phyloP scores from a whole-genome alignment of 2,888 invertebrate species.

The Dasysyrphus tricinctus region DNA sequence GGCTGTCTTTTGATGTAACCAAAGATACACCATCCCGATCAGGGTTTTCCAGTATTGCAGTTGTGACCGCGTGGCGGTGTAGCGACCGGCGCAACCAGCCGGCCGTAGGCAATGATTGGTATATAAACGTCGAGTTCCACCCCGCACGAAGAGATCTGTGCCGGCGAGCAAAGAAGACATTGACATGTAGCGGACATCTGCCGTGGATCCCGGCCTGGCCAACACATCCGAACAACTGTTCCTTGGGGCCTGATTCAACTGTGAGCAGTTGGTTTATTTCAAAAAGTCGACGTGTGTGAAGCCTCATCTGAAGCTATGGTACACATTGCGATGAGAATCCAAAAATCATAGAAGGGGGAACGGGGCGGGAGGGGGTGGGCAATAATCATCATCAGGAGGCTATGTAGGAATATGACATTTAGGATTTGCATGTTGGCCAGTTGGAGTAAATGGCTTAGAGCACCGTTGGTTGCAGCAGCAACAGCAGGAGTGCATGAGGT shows the following conservation, averaged over 20 bases:
- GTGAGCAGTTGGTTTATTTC: constrained; percentile 43
- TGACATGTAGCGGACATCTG: constrained; percentile 72
- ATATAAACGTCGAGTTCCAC: constrained; percentile 28
- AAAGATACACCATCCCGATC: constrained; percentile 57
- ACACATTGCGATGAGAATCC: constrained; percentile 16
- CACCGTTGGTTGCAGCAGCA: not conserved
- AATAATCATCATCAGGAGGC: constrained; percentile 22
- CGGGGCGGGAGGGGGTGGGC: constrained; percentile 2
- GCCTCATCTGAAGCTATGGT: constrained; percentile 36
- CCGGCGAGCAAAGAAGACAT: constrained; percentile 48
- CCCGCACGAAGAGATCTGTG: constrained; percentile 46
- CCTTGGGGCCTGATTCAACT: constrained; percentile 51
- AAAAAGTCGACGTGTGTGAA: constrained; percentile 45
- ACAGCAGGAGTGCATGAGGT: constrained; percentile 61
- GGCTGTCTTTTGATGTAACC: constrained; percentile 61
- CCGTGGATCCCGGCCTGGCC: constrained; percentile 53
- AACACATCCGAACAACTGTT: constrained; percentile 63
- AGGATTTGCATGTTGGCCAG: constrained; percentile 61
- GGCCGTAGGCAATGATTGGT: constrained; percentile 50
- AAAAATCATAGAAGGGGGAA: not conserved
- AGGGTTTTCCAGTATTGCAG: not conserved
- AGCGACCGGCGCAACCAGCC: not conserved
- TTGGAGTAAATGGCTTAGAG: constrained; percentile 56
- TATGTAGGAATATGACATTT: constrained; percentile 65
- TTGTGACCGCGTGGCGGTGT: not conserved